A percentile compares a stretch with the other conserved stretches of the same genome.
These are phyloP conservation scores for Brachionus rotundiformis DNA, from an alignment of 1,140 invertebrate genomes.

Conservation along the genomic window DNA sequence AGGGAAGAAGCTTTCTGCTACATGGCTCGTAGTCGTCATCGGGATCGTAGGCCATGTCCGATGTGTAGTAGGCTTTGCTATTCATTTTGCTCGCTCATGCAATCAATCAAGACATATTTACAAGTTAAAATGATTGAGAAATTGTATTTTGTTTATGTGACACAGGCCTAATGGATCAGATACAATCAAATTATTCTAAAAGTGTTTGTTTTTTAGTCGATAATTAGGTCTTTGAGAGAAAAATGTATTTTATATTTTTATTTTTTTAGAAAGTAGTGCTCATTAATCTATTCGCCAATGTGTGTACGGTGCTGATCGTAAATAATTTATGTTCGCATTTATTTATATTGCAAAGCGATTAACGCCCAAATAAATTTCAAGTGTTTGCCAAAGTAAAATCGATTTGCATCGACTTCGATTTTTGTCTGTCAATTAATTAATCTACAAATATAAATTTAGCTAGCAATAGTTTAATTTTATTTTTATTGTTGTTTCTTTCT, in stretches of 20 bases:
- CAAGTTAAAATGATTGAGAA: too few relatives aligned
- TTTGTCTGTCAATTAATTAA: neutral
- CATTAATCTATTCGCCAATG: neutral
- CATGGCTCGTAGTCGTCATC: constrained; percentile 46
- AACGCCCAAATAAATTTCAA: constrained; percentile 14
- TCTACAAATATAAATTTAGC: neutral
- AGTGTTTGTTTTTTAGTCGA: neutral
- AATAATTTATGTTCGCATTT: neutral
- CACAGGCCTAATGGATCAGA: too few relatives aligned
- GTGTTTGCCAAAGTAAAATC: neutral
- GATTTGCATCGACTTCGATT: neutral
- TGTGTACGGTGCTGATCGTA: neutral
- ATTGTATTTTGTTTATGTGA: too few relatives aligned
- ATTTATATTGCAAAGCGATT: neutral
- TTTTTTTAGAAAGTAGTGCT: neutral
- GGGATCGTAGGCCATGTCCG: constrained; percentile 1
- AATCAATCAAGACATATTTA: constrained; percentile 1
- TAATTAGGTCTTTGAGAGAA: neutral
- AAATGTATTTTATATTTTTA: neutral
- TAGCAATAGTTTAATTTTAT: too few relatives aligned
- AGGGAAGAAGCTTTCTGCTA: constrained; percentile 13
- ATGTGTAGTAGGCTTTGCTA: neutral
- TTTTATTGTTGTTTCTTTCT: neutral
- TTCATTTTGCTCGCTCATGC: neutral
- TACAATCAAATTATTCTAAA: too few relatives aligned